A percentile compares a stretch with the other conserved stretches of the same genome.
These are phyloP conservation scores for Holocentrus rufus DNA, from an alignment of 2,797 vertebrate species.

Conservation along the genomic window DNA sequence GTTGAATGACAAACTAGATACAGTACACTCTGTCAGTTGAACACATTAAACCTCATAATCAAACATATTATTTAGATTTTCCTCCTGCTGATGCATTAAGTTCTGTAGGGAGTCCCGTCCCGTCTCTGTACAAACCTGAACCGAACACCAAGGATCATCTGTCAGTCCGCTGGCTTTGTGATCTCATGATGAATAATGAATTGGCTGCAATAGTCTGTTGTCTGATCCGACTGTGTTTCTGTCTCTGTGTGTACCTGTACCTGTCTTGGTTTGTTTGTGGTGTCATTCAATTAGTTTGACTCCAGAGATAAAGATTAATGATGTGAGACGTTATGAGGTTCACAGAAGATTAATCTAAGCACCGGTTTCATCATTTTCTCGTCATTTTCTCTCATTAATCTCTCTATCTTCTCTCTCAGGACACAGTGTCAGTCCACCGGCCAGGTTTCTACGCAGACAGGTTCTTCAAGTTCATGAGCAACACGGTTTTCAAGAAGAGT, in stretches of 20 bases:
- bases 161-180: slow-evolving; percentile 59
- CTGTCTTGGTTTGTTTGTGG: slow-evolving; percentile 17
- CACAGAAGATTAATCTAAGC: slow-evolving; percentile 34
- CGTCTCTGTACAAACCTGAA: slow-evolving; percentile 40
- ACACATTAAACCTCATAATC: slow-evolving; percentile 6
- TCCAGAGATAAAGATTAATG: slow-evolving; percentile 40
- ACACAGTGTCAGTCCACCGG: slow-evolving; percentile 96
- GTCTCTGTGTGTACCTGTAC: slow-evolving; percentile 12
- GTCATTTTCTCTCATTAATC: slow-evolving; percentile 61
- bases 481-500: slow-evolving; percentile 93
- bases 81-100: slow-evolving; percentile 28
- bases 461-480: slow-evolving; percentile 99
- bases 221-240: slow-evolving; percentile 33
- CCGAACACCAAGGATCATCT: slow-evolving; percentile 75
- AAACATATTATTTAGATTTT: slow-evolving; percentile 41
- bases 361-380: slow-evolving; percentile 47
- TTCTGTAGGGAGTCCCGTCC: slow-evolving; percentile 16
- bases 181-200: slow-evolving; percentile 72
- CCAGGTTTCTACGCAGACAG: slow-evolving; percentile 97
- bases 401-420: slow-evolving; percentile 77
- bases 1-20: slow-evolving; percentile 14
- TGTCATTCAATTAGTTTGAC: slow-evolving; percentile 43
- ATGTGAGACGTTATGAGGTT: slow-evolving; percentile 43
- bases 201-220: slow-evolving; percentile 34
- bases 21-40: slow-evolving; percentile 12